Evolutionary conservation across 1,140 invertebrate genomes (phyloP).

Genomic region (Brachionus koreanus): DNA sequence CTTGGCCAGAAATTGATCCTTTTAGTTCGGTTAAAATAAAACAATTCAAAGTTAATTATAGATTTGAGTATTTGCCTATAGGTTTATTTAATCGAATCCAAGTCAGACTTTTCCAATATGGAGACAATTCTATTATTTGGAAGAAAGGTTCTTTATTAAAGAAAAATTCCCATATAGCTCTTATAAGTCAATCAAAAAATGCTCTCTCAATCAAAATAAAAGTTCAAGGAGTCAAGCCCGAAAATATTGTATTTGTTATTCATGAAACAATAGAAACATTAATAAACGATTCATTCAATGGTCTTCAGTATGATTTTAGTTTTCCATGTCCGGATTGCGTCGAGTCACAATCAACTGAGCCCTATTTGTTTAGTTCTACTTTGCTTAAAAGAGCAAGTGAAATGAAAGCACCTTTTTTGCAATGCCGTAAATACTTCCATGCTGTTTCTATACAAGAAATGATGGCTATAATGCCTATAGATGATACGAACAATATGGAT

Average conservation of each 20-base stretch:
- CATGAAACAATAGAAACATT: slow-evolving; percentile 55
- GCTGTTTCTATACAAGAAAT: slow-evolving; percentile 54
- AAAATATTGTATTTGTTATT: slow-evolving; percentile 56
- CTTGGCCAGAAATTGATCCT: background rate
- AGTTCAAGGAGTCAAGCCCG: slow-evolving; percentile 54
- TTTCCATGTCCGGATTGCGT: slow-evolving; percentile 56
- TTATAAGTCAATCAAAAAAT: slow-evolving; percentile 48
- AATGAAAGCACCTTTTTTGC: slow-evolving; percentile 53
- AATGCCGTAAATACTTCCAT: slow-evolving; percentile 57
- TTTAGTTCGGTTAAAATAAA: background rate
- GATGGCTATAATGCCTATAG: slow-evolving; percentile 50
- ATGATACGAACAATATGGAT: slow-evolving; percentile 52
- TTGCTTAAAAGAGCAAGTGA: slow-evolving; percentile 51
- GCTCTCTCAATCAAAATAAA: slow-evolving; percentile 51
- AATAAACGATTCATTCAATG: slow-evolving; percentile 54
- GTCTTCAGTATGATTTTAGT: slow-evolving; percentile 52
- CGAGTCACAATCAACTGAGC: slow-evolving; percentile 40
- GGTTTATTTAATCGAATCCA: slow-evolving; percentile 58
- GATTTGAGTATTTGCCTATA: slow-evolving; percentile 51
- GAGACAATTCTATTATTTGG: slow-evolving; percentile 54
- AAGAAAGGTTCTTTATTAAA: slow-evolving; percentile 54
- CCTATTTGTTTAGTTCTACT: slow-evolving; percentile 50
- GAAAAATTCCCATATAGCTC: slow-evolving; percentile 53
- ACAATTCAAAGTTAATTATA: slow-evolving; percentile 45
- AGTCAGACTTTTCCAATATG: slow-evolving; percentile 55